phyloP scores from a whole-genome alignment of 1,140 invertebrate genomes.

The Drosophila lini region DNA sequence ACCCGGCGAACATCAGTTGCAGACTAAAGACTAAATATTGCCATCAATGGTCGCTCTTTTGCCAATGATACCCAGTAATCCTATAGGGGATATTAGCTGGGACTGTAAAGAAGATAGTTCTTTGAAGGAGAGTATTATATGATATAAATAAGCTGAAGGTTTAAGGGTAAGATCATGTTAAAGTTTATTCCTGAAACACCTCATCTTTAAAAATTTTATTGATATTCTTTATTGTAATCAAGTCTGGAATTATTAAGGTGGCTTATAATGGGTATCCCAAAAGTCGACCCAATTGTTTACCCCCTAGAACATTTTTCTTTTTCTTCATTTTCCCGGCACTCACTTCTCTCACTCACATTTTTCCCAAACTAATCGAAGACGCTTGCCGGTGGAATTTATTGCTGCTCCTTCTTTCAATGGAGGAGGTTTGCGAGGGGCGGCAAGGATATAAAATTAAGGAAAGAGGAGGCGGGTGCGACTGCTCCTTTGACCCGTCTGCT shows the following conservation, averaged over 20 bases:
- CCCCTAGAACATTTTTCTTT: constrained; percentile 15
- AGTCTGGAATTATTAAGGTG: too few relatives aligned
- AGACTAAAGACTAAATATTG: constrained; percentile 47
- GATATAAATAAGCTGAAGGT: too few relatives aligned
- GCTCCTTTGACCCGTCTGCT: constrained; percentile 77
- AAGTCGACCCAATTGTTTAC: too few relatives aligned
- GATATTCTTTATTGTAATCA: background rate
- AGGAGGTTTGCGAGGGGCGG: background rate
- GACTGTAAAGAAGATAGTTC: background rate
- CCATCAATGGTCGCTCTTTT: constrained; percentile 22
- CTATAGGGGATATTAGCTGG: background rate
- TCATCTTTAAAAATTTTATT: background rate
- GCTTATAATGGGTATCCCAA: background rate
- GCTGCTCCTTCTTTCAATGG: constrained; percentile 30
- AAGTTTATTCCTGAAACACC: background rate
- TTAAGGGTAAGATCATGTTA: background rate
- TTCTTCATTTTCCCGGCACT: constrained; percentile 13
- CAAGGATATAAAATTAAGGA: background rate
- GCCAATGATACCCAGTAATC: constrained; percentile 6
- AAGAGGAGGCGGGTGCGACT: constrained; percentile 20
- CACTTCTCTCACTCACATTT: constrained; percentile 40
- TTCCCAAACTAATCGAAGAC: constrained; percentile 69
- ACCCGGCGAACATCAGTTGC: constrained; percentile 45
- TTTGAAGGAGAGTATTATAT: background rate
- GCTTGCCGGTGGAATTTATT: constrained; percentile 68